Conservation (phyloP, 1,140 invertebrate genomes). For the Conus betulinus region DNA sequence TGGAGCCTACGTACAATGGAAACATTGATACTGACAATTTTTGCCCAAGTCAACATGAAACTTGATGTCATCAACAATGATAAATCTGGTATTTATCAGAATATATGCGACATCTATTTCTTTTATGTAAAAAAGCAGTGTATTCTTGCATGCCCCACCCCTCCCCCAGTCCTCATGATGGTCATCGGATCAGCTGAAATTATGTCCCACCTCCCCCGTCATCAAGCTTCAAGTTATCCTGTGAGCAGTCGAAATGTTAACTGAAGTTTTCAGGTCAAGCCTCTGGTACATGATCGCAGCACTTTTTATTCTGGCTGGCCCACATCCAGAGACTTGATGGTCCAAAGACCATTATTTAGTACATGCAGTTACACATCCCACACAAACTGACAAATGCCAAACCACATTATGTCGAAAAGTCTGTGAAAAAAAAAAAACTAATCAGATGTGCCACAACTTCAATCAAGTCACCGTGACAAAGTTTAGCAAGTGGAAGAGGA, state of each 20-base stretch:
- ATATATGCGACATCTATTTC: too few species aligned
- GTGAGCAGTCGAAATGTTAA: not conserved
- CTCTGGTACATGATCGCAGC: not conserved
- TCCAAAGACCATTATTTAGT: not conserved
- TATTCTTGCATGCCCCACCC: too few species aligned
- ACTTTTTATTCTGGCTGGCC: not conserved
- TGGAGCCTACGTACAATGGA: too few species aligned
- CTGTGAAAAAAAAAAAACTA: not conserved
- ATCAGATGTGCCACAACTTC: not conserved
- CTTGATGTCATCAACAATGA: too few species aligned
- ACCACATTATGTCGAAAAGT: not conserved
- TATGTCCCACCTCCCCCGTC: not conserved
- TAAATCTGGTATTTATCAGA: too few species aligned
- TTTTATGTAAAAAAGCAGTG: too few species aligned
- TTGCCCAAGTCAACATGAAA: too few species aligned
- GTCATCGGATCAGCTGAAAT: not conserved
- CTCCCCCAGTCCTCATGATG: too few species aligned
- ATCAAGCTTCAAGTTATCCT: not conserved
- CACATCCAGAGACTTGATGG: not conserved
- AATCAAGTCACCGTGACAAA: not conserved
- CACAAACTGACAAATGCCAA: not conserved
- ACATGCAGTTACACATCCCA: not conserved
- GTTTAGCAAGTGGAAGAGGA: not conserved
- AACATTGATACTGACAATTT: too few species aligned
- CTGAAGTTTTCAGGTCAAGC: not conserved